Conservation (phyloP, 2,888 invertebrate species). For the Erpobdella octoculata region DNA sequence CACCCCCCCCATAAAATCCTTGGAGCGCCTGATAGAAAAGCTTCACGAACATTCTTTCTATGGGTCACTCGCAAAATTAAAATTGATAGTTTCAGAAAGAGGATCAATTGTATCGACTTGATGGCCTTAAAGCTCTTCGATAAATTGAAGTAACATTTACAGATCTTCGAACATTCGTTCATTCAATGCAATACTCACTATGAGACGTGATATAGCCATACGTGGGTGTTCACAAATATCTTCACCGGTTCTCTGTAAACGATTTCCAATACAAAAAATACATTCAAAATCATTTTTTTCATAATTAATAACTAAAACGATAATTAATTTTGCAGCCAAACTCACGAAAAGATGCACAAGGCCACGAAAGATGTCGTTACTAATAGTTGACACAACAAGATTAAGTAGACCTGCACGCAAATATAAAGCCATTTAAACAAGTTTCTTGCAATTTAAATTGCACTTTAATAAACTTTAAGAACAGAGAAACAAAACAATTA, state of each 20-base stretch:
- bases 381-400: conserved; percentile 1
- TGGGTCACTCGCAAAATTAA: no score
- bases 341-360: conserved; percentile 8
- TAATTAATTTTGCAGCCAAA: not conserved
- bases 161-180: no score
- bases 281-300: not conserved
- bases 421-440: not conserved
- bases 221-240: no score
- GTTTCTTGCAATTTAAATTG: not conserved
- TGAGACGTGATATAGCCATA: not conserved
- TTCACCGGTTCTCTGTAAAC: not conserved
- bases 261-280: not conserved
- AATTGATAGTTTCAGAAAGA: no score
- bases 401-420: conserved; percentile 5
- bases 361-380: conserved; percentile 5
- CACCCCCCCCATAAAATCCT: no score
- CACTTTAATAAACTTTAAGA: no score
- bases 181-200: conserved; percentile 2
- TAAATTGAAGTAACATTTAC: no score
- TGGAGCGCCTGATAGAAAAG: no score
- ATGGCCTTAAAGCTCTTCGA: no score
- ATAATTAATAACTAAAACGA: not conserved
- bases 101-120: no score
- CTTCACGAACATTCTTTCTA: no score
- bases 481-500: no score